Conservation (phyloP, 2,797 vertebrate genomes). For the Paedocypris micromegethes region DNA sequence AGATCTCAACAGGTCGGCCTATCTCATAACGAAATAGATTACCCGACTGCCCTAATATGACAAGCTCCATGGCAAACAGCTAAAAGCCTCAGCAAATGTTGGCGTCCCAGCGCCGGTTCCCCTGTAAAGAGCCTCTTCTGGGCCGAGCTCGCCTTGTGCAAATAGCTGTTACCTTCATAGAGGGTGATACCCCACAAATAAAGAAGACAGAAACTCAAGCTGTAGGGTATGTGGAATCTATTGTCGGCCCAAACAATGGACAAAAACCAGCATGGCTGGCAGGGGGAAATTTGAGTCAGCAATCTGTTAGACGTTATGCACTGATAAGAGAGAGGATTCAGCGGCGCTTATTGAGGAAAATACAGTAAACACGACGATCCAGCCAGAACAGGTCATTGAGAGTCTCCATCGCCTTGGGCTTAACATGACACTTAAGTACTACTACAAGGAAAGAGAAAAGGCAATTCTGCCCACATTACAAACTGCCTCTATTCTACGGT, state of each 20-base stretch:
- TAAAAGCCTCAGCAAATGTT: slow-evolving; percentile 44
- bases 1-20: slow-evolving; percentile 53
- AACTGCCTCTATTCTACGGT: slow-evolving; percentile 70
- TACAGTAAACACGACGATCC: slow-evolving; percentile 73
- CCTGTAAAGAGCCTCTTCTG: slow-evolving; percentile 60
- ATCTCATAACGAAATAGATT: slow-evolving; percentile 53
- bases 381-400: slow-evolving; percentile 76
- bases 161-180: slow-evolving; percentile 69
- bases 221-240: slow-evolving; percentile 74
- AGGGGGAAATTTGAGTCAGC: slow-evolving; percentile 84
- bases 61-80: slow-evolving; percentile 47
- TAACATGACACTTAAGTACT: slow-evolving; percentile 86
- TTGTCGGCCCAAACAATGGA: slow-evolving; percentile 79
- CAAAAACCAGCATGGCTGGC: slow-evolving; percentile 80
- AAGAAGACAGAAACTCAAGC: slow-evolving; percentile 80
- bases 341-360: slow-evolving; percentile 58
- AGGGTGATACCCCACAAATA: slow-evolving; percentile 74
- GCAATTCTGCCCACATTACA: slow-evolving; percentile 71
- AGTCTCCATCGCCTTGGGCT: slow-evolving; percentile 76
- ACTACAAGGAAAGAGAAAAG: slow-evolving; percentile 78
- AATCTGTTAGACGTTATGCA: slow-evolving; percentile 82
- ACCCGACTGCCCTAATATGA: slow-evolving; percentile 49
- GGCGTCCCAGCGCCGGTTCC: slow-evolving; percentile 42
- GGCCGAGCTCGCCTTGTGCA: slow-evolving; percentile 68
- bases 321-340: slow-evolving; percentile 80